These are phyloP conservation scores for Gobio gobio DNA, from an alignment of 2,113 vertebrate genomes.

Conservation along the genomic window DNA sequence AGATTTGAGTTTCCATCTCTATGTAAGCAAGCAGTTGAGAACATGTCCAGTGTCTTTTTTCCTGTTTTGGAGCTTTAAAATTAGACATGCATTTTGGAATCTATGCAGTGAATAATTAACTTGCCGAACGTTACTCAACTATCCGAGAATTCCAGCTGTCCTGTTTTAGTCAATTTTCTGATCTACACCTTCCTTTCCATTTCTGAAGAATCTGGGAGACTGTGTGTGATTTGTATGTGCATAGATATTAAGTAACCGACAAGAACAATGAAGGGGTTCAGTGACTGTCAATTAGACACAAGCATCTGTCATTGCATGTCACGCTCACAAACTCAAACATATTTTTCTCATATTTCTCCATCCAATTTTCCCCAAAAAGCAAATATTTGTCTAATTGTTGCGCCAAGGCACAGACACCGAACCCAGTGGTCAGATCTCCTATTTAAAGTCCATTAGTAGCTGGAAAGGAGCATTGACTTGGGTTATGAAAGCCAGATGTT, in stretches of 20 bases:
- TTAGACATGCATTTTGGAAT: conserved; percentile 16
- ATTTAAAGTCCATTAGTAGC: conserved; percentile 61
- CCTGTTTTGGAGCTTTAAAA: conserved; percentile 34
- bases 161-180: conserved; percentile 54
- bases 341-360: conserved; percentile 47
- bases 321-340: conserved; percentile 41
- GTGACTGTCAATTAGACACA: conserved; percentile 12
- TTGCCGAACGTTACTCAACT: conserved; percentile 31
- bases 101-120: conserved; percentile 50
- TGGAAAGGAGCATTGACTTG: conserved; percentile 50
- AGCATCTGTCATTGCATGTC: conserved; percentile 22
- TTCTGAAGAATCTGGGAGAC: neutral
- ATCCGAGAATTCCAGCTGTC: conserved; percentile 5
- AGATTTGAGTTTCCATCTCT: neutral
- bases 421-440: conserved; percentile 42
- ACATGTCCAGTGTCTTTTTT: neutral
- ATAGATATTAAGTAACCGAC: conserved; percentile 47
- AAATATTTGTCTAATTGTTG: conserved; percentile 66
- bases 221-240: conserved; percentile 6
- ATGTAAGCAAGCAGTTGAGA: neutral
- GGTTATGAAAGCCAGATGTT: conserved; percentile 63
- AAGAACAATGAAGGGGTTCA: conserved; percentile 37
- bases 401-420: conserved; percentile 48
- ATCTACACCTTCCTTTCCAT: conserved; percentile 44
- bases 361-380: conserved; percentile 53